Conservation (phyloP, 2,888 invertebrate species). For the Brachynemurus nebulosus region DNA sequence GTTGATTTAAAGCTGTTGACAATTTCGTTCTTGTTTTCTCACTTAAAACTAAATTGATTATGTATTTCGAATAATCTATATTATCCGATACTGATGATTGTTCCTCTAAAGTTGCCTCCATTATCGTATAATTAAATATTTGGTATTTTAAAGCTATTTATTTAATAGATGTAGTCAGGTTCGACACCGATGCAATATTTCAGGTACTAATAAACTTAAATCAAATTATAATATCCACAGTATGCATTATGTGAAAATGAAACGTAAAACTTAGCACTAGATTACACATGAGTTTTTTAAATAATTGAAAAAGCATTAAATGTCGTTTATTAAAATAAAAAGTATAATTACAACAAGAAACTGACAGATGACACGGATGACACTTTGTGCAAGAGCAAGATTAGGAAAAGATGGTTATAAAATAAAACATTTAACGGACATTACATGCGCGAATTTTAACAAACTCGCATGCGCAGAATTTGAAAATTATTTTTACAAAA, state of each 20-base stretch:
- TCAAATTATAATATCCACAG: not conserved
- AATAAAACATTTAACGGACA: too few relatives aligned
- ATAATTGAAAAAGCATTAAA: not conserved
- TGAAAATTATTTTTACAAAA: too few relatives aligned
- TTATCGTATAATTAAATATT: not conserved
- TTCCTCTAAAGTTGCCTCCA: not conserved
- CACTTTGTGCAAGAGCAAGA: too few relatives aligned
- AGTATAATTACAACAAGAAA: too few relatives aligned
- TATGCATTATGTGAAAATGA: conserved; percentile 1
- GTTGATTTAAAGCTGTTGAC: conserved; percentile 47
- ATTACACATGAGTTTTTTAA: not conserved
- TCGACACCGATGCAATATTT: not conserved
- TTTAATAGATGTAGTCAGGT: not conserved
- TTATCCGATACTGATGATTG: not conserved
- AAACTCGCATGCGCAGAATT: too few relatives aligned
- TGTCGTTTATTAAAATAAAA: too few relatives aligned
- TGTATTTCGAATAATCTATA: not conserved
- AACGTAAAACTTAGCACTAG: not conserved
- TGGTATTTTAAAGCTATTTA: too few relatives aligned
- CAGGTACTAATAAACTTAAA: not conserved
- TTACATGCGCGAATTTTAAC: too few relatives aligned
- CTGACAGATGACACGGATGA: too few relatives aligned
- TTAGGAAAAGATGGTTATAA: too few relatives aligned
- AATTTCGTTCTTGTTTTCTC: conserved; percentile 28
- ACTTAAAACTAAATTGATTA: not conserved